Evolutionary conservation across 2,797 vertebrate genomes (phyloP).

Genomic region (Lepus oiostolus): DNA sequence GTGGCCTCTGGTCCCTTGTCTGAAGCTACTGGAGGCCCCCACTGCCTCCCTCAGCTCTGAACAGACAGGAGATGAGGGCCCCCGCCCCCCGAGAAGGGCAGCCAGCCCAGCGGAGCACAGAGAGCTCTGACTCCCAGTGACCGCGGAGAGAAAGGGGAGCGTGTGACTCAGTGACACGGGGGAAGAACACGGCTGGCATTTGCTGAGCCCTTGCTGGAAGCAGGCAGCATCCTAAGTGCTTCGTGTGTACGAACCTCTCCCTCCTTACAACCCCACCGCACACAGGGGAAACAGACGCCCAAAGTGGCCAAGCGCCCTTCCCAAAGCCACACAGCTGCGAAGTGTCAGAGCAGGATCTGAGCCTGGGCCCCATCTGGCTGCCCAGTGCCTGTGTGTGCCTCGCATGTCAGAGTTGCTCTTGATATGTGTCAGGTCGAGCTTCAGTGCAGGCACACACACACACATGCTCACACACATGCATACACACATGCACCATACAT

Average conservation of each 20-base stretch:
- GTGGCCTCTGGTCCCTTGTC: background rate
- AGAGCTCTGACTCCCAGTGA: background rate
- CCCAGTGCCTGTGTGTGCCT: background rate
- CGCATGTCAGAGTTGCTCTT: background rate
- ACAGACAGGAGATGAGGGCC: background rate
- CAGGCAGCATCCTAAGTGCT: background rate
- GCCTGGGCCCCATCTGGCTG: background rate
- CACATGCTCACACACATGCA: too few relatives aligned
- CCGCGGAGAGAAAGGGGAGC: background rate
- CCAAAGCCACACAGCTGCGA: constrained; percentile 23
- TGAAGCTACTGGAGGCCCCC: background rate
- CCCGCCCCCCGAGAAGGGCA: background rate
- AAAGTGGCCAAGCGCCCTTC: background rate
- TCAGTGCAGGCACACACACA: background rate
- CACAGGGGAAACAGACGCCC: constrained; percentile 10
- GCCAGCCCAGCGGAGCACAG: background rate
- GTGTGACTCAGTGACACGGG: background rate
- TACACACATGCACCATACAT: background rate
- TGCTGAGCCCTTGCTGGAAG: background rate
- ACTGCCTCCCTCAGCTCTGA: background rate
- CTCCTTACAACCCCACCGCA: background rate
- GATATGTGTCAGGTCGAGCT: background rate
- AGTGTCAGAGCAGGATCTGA: background rate
- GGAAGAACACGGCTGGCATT: background rate
- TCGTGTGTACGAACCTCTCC: background rate